Evolutionary conservation across 2,797 vertebrate species (phyloP).

Genomic region (Gobio occitaniae): DNA sequence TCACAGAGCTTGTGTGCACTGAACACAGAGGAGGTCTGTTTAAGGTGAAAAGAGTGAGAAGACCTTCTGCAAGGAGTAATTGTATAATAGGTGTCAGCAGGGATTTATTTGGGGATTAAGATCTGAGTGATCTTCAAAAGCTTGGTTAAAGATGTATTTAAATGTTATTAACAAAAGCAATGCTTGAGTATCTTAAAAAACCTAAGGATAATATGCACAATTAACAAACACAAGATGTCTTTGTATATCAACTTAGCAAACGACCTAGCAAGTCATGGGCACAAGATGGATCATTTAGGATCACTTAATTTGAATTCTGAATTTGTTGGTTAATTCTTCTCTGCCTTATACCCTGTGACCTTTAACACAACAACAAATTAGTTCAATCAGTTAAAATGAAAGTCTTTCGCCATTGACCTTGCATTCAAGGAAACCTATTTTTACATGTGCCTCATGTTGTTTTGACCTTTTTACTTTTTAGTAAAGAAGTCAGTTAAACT

Average conservation of each 20-base stretch:
- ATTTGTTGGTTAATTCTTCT: background rate
- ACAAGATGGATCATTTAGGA: background rate
- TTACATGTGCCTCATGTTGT: background rate
- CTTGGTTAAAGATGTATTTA: background rate
- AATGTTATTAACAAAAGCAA: background rate
- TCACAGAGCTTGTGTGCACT: background rate
- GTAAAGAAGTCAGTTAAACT: background rate
- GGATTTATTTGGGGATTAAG: conserved; percentile 23
- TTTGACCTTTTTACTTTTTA: background rate
- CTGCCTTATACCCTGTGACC: background rate
- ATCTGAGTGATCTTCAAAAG: background rate
- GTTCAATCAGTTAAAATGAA: background rate
- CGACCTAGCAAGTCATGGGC: background rate
- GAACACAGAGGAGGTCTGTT: background rate
- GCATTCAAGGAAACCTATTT: background rate
- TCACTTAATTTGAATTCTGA: background rate
- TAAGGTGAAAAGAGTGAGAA: background rate
- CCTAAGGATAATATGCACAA: background rate
- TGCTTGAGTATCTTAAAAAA: background rate
- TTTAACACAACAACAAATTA: background rate
- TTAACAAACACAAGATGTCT: conserved; percentile 2
- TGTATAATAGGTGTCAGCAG: conserved; percentile 15
- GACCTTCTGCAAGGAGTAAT: background rate
- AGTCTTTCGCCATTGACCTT: background rate
- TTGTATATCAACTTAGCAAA: background rate